These are phyloP conservation scores for Plestiodon gilberti DNA, from an alignment of 2,113 vertebrate species.

Conservation along the genomic window DNA sequence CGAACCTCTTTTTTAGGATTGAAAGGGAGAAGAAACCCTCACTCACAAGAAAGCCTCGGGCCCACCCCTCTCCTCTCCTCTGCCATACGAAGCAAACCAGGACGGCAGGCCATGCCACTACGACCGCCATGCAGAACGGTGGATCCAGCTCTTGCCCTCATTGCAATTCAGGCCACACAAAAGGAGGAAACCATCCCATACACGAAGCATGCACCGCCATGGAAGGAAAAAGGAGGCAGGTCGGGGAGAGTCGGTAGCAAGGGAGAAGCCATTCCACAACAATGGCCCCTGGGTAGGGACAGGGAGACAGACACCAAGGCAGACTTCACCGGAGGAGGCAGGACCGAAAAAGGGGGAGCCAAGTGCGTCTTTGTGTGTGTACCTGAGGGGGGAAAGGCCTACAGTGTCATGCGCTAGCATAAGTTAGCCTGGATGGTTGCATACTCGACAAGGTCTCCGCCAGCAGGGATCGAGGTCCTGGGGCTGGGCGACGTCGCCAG, in stretches of 20 bases:
- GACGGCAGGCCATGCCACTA: neutral
- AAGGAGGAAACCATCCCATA: neutral
- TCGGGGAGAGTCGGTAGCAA: neutral
- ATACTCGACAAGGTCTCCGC: conserved; percentile 92
- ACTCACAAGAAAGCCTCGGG: neutral
- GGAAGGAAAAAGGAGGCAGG: neutral
- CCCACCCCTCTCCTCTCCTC: neutral
- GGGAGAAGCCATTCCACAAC: neutral
- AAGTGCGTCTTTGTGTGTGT: conserved; percentile 69
- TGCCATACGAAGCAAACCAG: conserved; percentile 11
- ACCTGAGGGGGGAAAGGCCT: conserved; percentile 85
- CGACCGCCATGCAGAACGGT: conserved; percentile 42
- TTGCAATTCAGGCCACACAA: neutral
- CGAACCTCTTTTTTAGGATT: too few relatives aligned
- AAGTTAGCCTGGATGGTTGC: conserved; percentile 94
- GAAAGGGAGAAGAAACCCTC: neutral
- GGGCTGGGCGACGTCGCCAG: conserved; percentile 85
- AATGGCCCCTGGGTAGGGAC: neutral
- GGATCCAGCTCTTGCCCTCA: neutral
- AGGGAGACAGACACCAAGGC: neutral
- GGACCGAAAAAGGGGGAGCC: conserved; percentile 29
- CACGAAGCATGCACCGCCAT: conserved; percentile 24
- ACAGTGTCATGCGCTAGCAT: conserved; percentile 86
- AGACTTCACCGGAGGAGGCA: conserved; percentile 37
- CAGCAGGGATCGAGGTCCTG: conserved; percentile 82